These are phyloP conservation scores for Larimichthys polyactis DNA, from an alignment of 2,113 vertebrate species.

Conservation along the genomic window DNA sequence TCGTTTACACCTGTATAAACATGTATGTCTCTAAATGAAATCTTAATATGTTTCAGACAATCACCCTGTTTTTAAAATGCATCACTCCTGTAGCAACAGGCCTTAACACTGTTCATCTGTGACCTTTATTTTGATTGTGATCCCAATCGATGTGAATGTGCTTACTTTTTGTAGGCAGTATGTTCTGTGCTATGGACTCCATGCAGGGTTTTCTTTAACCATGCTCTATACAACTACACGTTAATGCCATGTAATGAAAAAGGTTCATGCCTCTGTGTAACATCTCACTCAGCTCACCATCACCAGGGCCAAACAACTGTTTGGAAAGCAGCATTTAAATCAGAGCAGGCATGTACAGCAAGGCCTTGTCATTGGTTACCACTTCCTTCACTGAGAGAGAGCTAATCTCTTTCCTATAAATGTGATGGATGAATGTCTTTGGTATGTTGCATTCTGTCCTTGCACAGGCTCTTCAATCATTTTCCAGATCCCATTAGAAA, in stretches of 20 bases:
- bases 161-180: neutral
- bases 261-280: neutral
- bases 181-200: neutral
- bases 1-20: neutral
- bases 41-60: neutral
- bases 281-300: neutral
- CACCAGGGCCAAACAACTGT: neutral
- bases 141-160: neutral
- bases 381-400: neutral
- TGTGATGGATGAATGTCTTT: neutral
- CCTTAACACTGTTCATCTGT: neutral
- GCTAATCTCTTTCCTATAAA: neutral
- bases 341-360: neutral
- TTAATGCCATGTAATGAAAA: neutral
- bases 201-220: neutral
- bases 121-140: too few species aligned
- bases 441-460: neutral
- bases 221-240: neutral
- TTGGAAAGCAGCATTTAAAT: constrained; percentile 14
- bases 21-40: neutral
- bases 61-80: neutral
- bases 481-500: neutral
- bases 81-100: neutral
- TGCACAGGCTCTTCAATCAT: neutral
- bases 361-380: neutral